Evolutionary conservation across 2,113 vertebrate genomes (phyloP).

Genomic region (Trachemys scripta): DNA sequence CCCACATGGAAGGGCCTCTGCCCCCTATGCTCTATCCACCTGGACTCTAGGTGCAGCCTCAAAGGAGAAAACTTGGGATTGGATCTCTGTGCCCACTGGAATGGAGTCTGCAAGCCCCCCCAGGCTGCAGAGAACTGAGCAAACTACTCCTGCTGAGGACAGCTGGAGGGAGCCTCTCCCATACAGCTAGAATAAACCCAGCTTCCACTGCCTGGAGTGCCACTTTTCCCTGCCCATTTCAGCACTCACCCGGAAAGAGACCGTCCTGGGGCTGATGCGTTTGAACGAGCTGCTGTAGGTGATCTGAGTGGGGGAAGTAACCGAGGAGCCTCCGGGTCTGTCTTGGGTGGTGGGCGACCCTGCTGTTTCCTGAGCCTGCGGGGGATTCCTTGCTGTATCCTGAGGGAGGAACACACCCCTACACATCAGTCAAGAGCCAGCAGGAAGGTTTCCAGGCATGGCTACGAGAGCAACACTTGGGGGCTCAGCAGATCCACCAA

Average conservation of each 20-base stretch:
- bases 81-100: neutral
- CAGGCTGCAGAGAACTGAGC: neutral
- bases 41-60: neutral
- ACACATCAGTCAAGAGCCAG: neutral
- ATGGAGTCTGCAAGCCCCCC: neutral
- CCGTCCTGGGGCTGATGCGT: constrained; percentile 86
- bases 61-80: neutral
- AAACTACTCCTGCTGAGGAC: neutral
- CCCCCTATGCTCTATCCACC: too few relatives aligned
- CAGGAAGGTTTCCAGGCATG: neutral
- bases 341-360: neutral
- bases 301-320: constrained; percentile 15
- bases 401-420: neutral
- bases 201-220: neutral
- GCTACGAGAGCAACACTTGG: neutral
- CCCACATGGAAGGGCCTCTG: too few relatives aligned
- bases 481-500: neutral
- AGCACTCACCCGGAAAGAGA: constrained; percentile 90
- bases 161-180: neutral
- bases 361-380: constrained; percentile 4
- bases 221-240: neutral
- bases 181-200: neutral
- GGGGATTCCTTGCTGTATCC: constrained; percentile 11
- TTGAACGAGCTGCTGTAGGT: constrained; percentile 83
- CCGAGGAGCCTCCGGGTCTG: neutral